Evolutionary conservation across 2,888 invertebrate genomes (phyloP).

Genomic region (Apodemia hepburni): DNA sequence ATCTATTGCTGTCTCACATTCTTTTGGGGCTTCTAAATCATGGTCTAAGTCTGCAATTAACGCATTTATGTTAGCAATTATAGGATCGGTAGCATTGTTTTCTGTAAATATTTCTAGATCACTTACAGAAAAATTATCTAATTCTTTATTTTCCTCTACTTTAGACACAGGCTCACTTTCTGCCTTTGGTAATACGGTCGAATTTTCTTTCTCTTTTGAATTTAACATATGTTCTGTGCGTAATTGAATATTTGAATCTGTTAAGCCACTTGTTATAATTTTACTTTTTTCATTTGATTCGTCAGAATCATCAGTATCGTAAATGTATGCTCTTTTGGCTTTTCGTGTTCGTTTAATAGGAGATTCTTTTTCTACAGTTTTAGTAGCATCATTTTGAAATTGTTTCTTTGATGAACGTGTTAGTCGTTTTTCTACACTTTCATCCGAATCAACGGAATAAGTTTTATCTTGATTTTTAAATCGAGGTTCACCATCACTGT

Average conservation of each 20-base stretch:
- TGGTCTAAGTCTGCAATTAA: conserved; percentile 61
- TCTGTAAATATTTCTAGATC: conserved; percentile 62
- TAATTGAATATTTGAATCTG: neutral
- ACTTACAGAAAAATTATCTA: conserved; percentile 48
- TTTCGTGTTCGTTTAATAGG: neutral
- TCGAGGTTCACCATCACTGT: neutral
- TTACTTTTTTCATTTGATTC: neutral
- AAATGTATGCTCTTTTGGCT: neutral
- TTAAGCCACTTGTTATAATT: neutral
- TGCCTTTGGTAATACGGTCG: neutral
- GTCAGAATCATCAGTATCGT: conserved; percentile 1
- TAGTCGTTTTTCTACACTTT: neutral
- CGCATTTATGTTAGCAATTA: conserved; percentile 60
- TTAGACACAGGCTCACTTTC: neutral
- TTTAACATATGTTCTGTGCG: neutral
- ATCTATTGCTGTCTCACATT: conserved; percentile 36
- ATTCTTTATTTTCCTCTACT: conserved; percentile 8
- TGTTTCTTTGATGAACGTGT: neutral
- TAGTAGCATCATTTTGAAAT: neutral
- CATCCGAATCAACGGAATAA: neutral
- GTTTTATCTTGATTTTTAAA: neutral
- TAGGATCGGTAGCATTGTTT: conserved; percentile 50
- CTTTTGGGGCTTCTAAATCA: conserved; percentile 48
- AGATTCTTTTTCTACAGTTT: neutral
- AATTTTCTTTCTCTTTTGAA: neutral